Conservation (phyloP, 2,113 vertebrate genomes). For the Suricata suricatta region DNA sequence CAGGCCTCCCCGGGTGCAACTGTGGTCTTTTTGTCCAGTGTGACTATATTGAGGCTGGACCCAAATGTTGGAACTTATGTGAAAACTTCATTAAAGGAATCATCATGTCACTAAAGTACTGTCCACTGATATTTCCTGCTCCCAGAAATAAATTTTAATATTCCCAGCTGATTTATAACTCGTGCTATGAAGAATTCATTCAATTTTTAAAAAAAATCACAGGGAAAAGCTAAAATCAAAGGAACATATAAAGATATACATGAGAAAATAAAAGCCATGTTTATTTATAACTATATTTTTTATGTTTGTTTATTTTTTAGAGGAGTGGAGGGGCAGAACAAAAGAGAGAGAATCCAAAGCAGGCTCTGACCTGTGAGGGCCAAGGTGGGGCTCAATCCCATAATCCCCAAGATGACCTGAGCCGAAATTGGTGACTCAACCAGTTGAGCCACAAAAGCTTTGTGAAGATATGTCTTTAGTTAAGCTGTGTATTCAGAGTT, state of each 20-base stretch:
- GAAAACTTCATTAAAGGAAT: not conserved
- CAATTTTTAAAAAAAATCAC: not conserved
- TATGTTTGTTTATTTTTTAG: too few species aligned
- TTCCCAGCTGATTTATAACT: not conserved
- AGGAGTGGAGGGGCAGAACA: too few species aligned
- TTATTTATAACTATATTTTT: not conserved
- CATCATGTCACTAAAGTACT: not conserved
- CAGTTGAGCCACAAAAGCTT: too few species aligned
- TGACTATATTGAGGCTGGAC: not conserved
- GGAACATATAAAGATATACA: not conserved
- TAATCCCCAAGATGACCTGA: too few species aligned
- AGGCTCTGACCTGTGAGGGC: too few species aligned
- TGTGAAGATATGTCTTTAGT: not conserved
- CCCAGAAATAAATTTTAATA: not conserved
- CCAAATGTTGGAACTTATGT: not conserved
- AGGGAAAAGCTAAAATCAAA: not conserved
- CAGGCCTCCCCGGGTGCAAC: not conserved
- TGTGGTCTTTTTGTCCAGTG: too few species aligned
- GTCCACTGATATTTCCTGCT: not conserved
- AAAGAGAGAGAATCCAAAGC: too few species aligned
- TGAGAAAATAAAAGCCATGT: not conserved
- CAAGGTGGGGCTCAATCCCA: too few species aligned
- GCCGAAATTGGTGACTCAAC: too few species aligned
- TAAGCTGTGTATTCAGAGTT: not conserved
- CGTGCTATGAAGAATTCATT: not conserved